Evolutionary conservation across 1,140 invertebrate genomes (phyloP).

Genomic region (Zaprionus ghesquierei): DNA sequence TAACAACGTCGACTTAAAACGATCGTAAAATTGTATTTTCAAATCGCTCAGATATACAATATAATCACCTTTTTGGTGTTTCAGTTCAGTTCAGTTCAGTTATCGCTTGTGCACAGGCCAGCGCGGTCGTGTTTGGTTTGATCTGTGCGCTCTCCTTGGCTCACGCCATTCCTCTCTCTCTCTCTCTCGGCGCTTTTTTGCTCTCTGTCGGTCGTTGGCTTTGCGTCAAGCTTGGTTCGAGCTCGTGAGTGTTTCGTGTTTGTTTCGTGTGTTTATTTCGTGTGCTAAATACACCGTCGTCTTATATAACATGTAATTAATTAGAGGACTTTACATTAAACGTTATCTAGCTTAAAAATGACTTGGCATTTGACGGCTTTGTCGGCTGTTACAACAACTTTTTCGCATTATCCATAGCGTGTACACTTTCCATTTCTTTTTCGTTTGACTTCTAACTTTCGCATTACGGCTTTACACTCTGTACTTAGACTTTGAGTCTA

Average conservation of each 20-base stretch:
- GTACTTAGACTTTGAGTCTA: neutral
- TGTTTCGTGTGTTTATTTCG: neutral
- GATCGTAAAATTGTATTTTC: slow-evolving; percentile 65
- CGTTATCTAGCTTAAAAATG: slow-evolving; percentile 45
- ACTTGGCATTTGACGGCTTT: slow-evolving; percentile 48
- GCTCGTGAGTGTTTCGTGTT: slow-evolving; percentile 6
- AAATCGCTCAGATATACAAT: slow-evolving; percentile 65
- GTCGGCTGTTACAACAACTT: slow-evolving; percentile 7
- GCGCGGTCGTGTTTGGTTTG: slow-evolving; percentile 51
- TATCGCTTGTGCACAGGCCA: slow-evolving; percentile 66
- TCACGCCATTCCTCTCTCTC: slow-evolving; percentile 17
- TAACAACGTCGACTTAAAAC: slow-evolving; percentile 15
- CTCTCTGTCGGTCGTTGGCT: slow-evolving; percentile 46
- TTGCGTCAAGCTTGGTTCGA: slow-evolving; percentile 18
- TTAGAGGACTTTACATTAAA: slow-evolving; percentile 52
- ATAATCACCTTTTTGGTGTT: slow-evolving; percentile 68
- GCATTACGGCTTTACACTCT: neutral
- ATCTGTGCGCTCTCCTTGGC: slow-evolving; percentile 14
- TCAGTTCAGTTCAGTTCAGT: slow-evolving; percentile 56
- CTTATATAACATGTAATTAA: slow-evolving; percentile 78
- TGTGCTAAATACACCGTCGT: slow-evolving; percentile 37
- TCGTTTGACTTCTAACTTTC: neutral
- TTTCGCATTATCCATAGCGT: no score
- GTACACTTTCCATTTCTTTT: slow-evolving; percentile 57
- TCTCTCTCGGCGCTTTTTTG: slow-evolving; percentile 34